A percentile compares a stretch with the other conserved stretches of the same genome.
Evolutionary conservation across 1,140 invertebrate genomes (phyloP).

Genomic region (Drosophila sp.): DNA sequence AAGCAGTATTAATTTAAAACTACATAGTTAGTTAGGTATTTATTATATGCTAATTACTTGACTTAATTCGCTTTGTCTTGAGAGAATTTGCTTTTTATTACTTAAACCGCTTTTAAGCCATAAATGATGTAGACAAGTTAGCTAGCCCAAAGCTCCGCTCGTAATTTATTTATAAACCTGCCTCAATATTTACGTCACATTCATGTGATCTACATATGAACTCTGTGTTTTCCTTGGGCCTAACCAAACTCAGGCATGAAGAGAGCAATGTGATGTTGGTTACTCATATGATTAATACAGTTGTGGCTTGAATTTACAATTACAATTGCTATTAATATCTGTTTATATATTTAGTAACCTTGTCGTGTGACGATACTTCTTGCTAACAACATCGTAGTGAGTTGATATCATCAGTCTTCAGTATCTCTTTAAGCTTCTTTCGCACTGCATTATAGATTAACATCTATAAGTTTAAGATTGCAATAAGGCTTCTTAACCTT

Average conservation of each 20-base stretch:
- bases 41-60: background rate
- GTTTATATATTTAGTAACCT: background rate
- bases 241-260: constrained; percentile 5
- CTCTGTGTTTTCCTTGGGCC: constrained; percentile 14
- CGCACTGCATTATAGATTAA: too few relatives aligned
- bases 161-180: constrained; percentile 42
- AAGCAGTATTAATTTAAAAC: too few relatives aligned
- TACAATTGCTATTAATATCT: background rate
- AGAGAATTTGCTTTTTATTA: background rate
- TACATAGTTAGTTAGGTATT: background rate
- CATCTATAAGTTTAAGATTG: too few relatives aligned
- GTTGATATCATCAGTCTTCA: background rate
- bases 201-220: constrained; percentile 19
- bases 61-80: background rate
- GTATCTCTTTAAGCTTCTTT: background rate
- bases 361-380: background rate
- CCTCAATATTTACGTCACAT: constrained; percentile 37
- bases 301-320: constrained; percentile 14
- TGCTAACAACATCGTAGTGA: background rate
- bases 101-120: background rate
- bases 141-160: constrained; percentile 1
- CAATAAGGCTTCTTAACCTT: too few relatives aligned
- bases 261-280: background rate
- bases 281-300: constrained; percentile 7
- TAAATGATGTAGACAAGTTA: background rate